Conservation (phyloP, 2,113 vertebrate species). For the Tragelaphus scriptus region DNA sequence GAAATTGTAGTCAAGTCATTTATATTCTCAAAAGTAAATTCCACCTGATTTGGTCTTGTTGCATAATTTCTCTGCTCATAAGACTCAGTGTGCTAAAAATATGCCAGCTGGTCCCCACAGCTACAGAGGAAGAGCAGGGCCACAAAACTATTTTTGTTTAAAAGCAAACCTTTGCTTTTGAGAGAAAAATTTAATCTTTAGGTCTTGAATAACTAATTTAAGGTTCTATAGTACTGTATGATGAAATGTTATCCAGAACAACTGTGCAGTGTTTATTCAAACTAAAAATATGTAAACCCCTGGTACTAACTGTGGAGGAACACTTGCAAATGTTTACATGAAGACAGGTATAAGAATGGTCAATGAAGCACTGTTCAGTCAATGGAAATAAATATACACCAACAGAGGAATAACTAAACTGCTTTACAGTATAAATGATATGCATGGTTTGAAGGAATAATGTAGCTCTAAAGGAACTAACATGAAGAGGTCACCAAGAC, state of each 20-base stretch:
- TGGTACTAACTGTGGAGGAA: background rate
- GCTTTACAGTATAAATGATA: background rate
- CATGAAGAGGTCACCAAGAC: background rate
- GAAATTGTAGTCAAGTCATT: background rate
- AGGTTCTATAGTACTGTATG: background rate
- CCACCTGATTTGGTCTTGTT: background rate
- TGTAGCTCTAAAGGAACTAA: background rate
- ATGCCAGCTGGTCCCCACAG: background rate
- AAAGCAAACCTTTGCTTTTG: background rate
- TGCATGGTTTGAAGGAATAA: background rate
- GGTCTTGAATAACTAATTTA: background rate
- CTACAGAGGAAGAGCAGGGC: background rate
- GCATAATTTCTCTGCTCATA: background rate
- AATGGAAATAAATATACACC: background rate
- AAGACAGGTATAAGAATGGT: background rate
- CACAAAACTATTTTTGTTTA: background rate
- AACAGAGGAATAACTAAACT: background rate
- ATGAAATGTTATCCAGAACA: background rate
- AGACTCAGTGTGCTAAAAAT: conserved; percentile 20
- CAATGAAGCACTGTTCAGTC: background rate
- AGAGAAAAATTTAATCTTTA: background rate
- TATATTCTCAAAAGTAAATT: background rate
- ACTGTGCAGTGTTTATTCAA: background rate
- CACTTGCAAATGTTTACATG: background rate
- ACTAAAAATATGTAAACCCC: background rate